Evolutionary conservation across 2,113 vertebrate genomes (phyloP), one percentile per base, ranked within the genome.

Genomic region (Amphilophus citrinellus): DNA sequence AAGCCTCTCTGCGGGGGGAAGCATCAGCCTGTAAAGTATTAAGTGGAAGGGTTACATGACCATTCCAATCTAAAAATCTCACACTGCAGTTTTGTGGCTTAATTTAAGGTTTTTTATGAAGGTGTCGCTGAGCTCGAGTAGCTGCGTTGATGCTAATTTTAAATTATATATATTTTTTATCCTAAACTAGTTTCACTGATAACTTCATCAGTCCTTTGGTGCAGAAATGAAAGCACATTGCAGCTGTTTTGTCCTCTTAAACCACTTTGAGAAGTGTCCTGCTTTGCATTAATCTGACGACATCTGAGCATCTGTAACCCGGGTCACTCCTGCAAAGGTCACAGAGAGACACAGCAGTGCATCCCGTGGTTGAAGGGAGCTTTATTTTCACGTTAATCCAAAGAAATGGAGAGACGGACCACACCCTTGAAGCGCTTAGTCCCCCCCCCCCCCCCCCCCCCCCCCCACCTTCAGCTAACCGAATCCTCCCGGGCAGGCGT

Each of bases 11-110:
- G 13, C 3, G 44, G 71, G 57, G 22, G 18, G 57, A 88, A 61
- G 47, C 82, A 90, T 90, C 80, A 75, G 62, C 87, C 88, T 81
- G 53, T 89, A 86, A 63, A 68, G 76, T 84, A 77, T 89, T 87
- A 82, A 79, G 44, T 58, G 58, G 35, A 86, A 82, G 24, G 82
- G 18, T 61, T 65, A 32, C 82, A 63, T 86, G 14, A 76, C 35
- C 15, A 3, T 20, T 82, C 44, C 32, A 58, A 59, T 84, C 86
- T 76, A 61, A 81, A 15, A 35, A 0, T 58, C 35, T 17, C 75
- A 60, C 30, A 18, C 13, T n/a, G 18, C 47, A 39, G 32, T 86
- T 91, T 84, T 39, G 84, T 39, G 39, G 76, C 20, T 88, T 80
- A 1, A 61, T 84, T 73, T 42, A n/a, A 77, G 77, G 47, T 22